A percentile compares a stretch with the other conserved stretches of the same genome.
Conservation (phyloP, 2,888 invertebrate species). For the Hirtodrosophila duncani region DNA sequence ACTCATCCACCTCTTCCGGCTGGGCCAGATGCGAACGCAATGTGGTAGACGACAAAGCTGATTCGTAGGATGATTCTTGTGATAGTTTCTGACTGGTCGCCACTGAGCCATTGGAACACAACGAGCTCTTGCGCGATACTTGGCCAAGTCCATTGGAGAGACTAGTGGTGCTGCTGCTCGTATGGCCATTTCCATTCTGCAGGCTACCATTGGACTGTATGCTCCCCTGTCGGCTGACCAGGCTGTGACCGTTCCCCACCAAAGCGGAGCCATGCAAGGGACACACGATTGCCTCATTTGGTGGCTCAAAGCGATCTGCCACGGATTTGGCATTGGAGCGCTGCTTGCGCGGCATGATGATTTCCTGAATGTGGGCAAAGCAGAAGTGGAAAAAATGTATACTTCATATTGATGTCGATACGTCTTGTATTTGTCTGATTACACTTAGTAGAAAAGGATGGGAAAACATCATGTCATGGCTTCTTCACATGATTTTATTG, state of each 20-base stretch:
- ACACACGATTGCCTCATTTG: slow-evolving; percentile 74
- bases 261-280: slow-evolving; percentile 66
- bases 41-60: slow-evolving; percentile 71
- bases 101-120: slow-evolving; percentile 66
- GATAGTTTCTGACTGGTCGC: slow-evolving; percentile 49
- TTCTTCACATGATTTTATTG: too few species aligned
- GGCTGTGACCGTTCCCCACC: slow-evolving; percentile 50
- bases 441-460: too few species aligned
- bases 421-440: background rate
- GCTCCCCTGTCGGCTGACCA: slow-evolving; percentile 58
- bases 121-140: slow-evolving; percentile 71
- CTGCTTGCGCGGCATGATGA: slow-evolving; percentile 87
- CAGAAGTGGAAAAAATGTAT: slow-evolving; percentile 21
- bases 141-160: slow-evolving; percentile 60
- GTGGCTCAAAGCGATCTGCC: slow-evolving; percentile 75
- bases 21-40: slow-evolving; percentile 73
- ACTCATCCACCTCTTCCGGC: slow-evolving; percentile 72
- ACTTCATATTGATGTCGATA: background rate
- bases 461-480: too few species aligned
- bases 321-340: slow-evolving; percentile 84
- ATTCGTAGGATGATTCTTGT: slow-evolving; percentile 75
- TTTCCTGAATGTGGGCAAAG: slow-evolving; percentile 81
- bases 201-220: slow-evolving; percentile 58
- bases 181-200: slow-evolving; percentile 52
- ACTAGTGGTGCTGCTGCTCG: slow-evolving; percentile 48